Percentiles rank a stretch among this genome's conserved stretches.
Conservation (phyloP, 1,140 invertebrate species). For the Oedothorax gibbosus region DNA sequence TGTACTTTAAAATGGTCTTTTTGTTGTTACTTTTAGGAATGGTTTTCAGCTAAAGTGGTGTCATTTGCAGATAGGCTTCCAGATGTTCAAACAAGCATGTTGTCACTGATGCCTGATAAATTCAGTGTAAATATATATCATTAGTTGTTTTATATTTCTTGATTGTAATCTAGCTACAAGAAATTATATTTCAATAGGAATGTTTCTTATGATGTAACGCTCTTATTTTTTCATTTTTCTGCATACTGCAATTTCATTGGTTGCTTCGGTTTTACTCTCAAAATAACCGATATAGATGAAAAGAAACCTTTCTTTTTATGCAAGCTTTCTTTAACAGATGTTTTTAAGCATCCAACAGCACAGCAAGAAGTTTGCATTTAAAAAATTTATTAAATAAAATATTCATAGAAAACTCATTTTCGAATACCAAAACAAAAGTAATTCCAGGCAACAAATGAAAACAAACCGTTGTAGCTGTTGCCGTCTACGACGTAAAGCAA, state of each 20-base stretch:
- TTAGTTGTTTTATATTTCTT: background rate
- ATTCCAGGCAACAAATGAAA: too few species aligned
- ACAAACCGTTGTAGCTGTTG: too few species aligned
- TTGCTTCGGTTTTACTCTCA: too few species aligned
- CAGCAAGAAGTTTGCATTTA: too few species aligned
- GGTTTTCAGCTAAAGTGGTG: conserved; percentile 30
- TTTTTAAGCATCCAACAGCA: too few species aligned
- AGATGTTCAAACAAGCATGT: conserved; percentile 40
- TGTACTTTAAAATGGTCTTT: background rate
- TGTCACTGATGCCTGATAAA: conserved; percentile 36
- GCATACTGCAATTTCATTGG: background rate
- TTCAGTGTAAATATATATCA: conserved; percentile 21
- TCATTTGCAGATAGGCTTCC: conserved; percentile 46
- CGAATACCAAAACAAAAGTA: too few species aligned
- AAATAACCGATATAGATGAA: too few species aligned
- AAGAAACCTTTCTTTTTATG: too few species aligned
- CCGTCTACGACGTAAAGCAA: too few species aligned
- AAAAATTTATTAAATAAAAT: too few species aligned
- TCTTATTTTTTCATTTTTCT: background rate
- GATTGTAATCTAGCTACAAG: background rate
- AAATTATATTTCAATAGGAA: background rate
- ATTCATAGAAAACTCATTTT: too few species aligned
- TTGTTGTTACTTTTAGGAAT: conserved; percentile 40
- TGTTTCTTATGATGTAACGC: background rate
- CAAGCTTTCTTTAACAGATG: too few species aligned